phyloP scores from a whole-genome alignment of 2,888 invertebrate species.

The Elmis aenea region DNA sequence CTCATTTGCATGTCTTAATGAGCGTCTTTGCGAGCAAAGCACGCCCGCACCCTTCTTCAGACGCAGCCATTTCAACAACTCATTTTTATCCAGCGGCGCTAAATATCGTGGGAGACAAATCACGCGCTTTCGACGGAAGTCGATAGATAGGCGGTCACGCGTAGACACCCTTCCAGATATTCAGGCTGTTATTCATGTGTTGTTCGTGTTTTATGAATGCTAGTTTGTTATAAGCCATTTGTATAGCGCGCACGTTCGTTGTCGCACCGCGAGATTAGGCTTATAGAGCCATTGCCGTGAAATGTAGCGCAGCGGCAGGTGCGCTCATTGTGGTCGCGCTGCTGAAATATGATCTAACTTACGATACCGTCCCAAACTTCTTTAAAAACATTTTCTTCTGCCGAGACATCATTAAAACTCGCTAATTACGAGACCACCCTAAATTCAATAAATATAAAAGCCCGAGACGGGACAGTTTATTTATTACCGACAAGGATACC shows the following conservation, averaged over 20 bases:
- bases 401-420: constrained; percentile 34
- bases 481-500: constrained; percentile 18
- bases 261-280: constrained; percentile 44
- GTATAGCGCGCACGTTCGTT: constrained; percentile 44
- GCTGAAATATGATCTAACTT: constrained; percentile 18
- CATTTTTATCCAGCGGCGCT: constrained; percentile 36
- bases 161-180: constrained; percentile 24
- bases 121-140: constrained; percentile 22
- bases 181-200: constrained; percentile 38
- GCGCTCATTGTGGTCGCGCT: constrained; percentile 23
- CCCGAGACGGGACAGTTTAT: constrained; percentile 17
- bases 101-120: constrained; percentile 34
- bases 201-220: constrained; percentile 47
- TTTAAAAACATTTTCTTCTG: constrained; percentile 16
- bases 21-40: constrained; percentile 43
- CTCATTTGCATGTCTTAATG: constrained; percentile 47
- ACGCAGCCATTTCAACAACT: constrained; percentile 37
- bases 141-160: constrained; percentile 19
- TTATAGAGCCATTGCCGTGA: constrained; percentile 41
- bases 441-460: constrained; percentile 27
- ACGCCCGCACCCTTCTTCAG: constrained; percentile 35
- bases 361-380: constrained; percentile 15
- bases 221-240: constrained; percentile 38
- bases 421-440: constrained; percentile 34
- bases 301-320: constrained; percentile 39